These are phyloP conservation scores for Bucco capensis DNA, from an alignment of 2,113 vertebrate species.

Conservation along the genomic window DNA sequence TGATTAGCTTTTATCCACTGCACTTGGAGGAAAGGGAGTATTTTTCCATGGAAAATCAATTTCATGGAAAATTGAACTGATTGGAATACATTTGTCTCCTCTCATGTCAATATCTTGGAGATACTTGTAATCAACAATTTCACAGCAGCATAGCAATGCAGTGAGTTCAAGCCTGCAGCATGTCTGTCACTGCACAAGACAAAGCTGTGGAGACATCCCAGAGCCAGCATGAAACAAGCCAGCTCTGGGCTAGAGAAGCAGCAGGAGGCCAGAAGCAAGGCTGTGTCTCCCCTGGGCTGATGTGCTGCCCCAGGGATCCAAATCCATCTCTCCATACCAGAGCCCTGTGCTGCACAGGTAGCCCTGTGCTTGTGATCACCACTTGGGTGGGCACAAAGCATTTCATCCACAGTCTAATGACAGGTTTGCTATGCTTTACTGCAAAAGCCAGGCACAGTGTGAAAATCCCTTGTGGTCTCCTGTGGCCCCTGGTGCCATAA, in stretches of 20 bases:
- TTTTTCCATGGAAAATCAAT: not conserved
- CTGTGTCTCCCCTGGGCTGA: not conserved
- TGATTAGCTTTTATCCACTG: not conserved
- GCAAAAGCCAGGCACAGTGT: too few species aligned
- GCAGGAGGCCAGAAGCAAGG: rapidly evolving
- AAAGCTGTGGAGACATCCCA: not conserved
- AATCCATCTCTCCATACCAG: rapidly evolving
- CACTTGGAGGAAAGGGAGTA: not conserved
- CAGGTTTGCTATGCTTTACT: not conserved
- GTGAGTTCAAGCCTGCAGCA: not conserved
- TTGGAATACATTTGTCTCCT: not conserved
- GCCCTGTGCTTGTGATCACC: not conserved
- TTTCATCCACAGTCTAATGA: not conserved
- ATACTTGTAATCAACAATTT: not conserved
- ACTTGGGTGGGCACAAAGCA: not conserved
- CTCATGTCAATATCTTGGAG: not conserved
- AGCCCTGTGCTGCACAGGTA: not conserved
- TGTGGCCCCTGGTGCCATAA: too few species aligned
- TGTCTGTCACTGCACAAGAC: not conserved
- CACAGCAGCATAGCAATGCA: not conserved
- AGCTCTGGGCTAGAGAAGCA: not conserved
- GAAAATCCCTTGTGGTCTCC: too few species aligned
- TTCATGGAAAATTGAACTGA: not conserved
- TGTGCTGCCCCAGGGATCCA: not conserved
- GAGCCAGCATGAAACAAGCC: not conserved